Evolutionary conservation across 2,888 invertebrate species (phyloP).

Genomic region (Beris chalybata): DNA sequence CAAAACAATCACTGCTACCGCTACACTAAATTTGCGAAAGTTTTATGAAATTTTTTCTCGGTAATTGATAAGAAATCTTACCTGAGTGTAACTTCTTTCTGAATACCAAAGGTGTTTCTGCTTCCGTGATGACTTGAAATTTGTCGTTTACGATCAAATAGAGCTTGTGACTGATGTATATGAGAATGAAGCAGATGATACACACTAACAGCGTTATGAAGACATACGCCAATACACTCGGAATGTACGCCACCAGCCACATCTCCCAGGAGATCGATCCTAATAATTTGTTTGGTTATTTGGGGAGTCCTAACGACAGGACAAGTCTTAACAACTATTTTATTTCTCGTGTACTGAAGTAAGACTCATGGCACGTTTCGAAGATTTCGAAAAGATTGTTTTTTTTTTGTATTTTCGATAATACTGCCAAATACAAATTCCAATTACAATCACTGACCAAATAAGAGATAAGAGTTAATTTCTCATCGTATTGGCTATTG

Average conservation of each 20-base stretch:
- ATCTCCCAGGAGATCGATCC: background rate
- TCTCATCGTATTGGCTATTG: too few relatives aligned
- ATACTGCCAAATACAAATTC: background rate
- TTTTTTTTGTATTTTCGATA: conserved; percentile 3
- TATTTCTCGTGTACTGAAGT: conserved; percentile 4
- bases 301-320: background rate
- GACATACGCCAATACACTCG: conserved; percentile 52
- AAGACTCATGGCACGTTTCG: conserved; percentile 9
- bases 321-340: background rate
- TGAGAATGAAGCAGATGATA: conserved; percentile 51
- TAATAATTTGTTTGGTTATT: background rate
- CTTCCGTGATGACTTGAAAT: conserved; percentile 44
- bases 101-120: background rate
- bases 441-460: too few relatives aligned
- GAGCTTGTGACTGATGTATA: conserved; percentile 53
- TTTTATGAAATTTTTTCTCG: background rate
- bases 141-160: conserved; percentile 51
- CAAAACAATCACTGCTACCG: conserved; percentile 17
- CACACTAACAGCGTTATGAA: conserved; percentile 49
- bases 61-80: conserved; percentile 1
- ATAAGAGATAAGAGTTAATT: too few relatives aligned
- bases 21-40: conserved; percentile 6
- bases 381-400: conserved; percentile 2
- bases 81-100: conserved; percentile 18
- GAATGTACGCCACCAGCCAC: conserved; percentile 44